A percentile compares a stretch with the other conserved stretches of the same genome.
phyloP scores from a whole-genome alignment of 2,113 vertebrate species.

The Neolamprologus devosi region DNA sequence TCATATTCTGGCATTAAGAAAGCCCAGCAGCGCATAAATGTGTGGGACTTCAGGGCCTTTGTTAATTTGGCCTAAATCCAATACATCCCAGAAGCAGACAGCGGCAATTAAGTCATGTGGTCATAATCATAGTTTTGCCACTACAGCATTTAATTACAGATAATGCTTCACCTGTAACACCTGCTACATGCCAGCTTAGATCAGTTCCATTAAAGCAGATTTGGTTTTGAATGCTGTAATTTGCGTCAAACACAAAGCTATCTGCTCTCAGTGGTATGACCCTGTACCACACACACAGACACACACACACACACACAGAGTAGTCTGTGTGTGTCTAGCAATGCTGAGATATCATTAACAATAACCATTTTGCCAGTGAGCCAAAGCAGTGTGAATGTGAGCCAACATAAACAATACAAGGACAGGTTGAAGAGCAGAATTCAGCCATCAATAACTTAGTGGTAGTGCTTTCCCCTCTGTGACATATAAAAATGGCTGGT shows the following conservation, averaged over 20 bases:
- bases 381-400: not conserved
- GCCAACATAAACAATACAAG: not conserved
- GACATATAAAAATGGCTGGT: not conserved
- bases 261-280: slow-evolving; percentile 3
- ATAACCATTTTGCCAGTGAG: not conserved
- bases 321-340: not conserved
- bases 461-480: not conserved
- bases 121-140: not conserved
- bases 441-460: not conserved
- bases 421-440: not conserved
- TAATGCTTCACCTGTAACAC: not conserved
- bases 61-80: not conserved
- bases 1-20: not conserved
- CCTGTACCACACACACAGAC: not conserved
- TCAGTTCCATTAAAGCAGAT: not conserved
- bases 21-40: not conserved
- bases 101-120: not conserved
- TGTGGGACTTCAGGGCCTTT: not conserved
- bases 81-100: not conserved
- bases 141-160: not conserved
- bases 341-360: not conserved
- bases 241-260: not conserved
- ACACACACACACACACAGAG: not conserved
- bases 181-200: not conserved
- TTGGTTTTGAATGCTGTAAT: not conserved